These are phyloP conservation scores for Drosophila repleta DNA, from an alignment of 1,140 invertebrate species.

Conservation along the genomic window DNA sequence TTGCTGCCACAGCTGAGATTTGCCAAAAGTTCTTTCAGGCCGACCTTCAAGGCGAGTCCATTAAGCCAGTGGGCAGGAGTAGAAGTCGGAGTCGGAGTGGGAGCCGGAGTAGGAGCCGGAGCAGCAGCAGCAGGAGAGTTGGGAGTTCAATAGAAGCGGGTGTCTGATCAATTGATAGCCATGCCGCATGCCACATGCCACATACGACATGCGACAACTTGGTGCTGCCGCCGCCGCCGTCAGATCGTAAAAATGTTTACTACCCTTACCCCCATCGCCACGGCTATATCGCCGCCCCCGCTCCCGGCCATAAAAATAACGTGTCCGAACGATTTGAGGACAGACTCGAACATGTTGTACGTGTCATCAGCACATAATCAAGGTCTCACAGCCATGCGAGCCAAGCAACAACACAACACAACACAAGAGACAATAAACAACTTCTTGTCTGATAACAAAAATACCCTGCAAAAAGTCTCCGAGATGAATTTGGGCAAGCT, in stretches of 20 bases:
- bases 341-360: constrained; percentile 29
- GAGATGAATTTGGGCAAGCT: too few relatives aligned
- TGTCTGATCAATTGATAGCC: constrained; percentile 37
- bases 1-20: constrained; percentile 19
- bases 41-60: constrained; percentile 18
- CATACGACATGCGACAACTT: constrained; percentile 17
- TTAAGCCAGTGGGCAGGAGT: constrained; percentile 1
- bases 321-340: constrained; percentile 23
- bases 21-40: constrained; percentile 20
- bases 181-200: constrained; percentile 30
- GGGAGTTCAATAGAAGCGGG: not conserved
- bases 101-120: too few relatives aligned
- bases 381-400: constrained; percentile 17
- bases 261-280: not conserved
- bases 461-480: constrained; percentile 11
- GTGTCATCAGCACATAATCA: constrained; percentile 46
- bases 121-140: not conserved
- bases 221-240: not conserved
- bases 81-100: not conserved
- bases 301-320: constrained; percentile 11
- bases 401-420: constrained; percentile 27
- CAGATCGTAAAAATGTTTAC: constrained; percentile 12
- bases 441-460: not conserved
- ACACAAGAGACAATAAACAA: not conserved
- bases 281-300: not conserved